Percentiles rank a stretch among this genome's conserved stretches.
Evolutionary conservation across 2,113 vertebrate species (phyloP).

Genomic region (Nothobranchius furzeri): DNA sequence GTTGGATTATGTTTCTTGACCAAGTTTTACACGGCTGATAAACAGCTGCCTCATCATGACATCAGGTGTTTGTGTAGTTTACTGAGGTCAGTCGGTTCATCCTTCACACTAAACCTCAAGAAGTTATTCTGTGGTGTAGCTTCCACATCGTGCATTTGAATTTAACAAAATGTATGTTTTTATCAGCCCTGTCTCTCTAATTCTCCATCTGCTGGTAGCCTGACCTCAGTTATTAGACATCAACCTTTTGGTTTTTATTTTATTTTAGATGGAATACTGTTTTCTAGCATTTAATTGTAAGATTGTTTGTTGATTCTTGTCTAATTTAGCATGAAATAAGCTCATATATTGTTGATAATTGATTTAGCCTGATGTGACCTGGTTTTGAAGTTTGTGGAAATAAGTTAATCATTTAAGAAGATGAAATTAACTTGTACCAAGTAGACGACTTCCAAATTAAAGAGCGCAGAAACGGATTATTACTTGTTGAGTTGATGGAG

Average conservation of each 20-base stretch:
- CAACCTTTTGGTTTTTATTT: too few species aligned
- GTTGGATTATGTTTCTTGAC: not conserved
- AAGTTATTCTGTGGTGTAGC: slow-evolving; percentile 15
- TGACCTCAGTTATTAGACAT: too few species aligned
- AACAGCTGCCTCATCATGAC: slow-evolving; percentile 19
- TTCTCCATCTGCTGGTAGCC: too few species aligned
- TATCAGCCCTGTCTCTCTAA: too few species aligned
- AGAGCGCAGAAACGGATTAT: too few species aligned
- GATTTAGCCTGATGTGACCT: too few species aligned
- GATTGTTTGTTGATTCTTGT: slow-evolving; percentile 20
- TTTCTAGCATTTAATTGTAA: slow-evolving; percentile 30
- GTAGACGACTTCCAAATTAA: too few species aligned
- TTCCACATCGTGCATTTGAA: slow-evolving; percentile 33
- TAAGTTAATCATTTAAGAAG: too few species aligned
- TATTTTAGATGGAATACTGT: not conserved
- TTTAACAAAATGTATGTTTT: slow-evolving; percentile 5
- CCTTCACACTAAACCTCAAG: slow-evolving; percentile 22
- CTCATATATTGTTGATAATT: not conserved
- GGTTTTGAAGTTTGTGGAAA: too few species aligned
- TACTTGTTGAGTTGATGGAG: too few species aligned
- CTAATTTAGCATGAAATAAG: slow-evolving; percentile 42
- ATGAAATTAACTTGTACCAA: too few species aligned
- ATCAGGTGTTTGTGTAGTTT: slow-evolving; percentile 19
- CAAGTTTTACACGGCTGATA: slow-evolving; percentile 11
- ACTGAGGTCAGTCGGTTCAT: slow-evolving; percentile 5